These are phyloP conservation scores for Paraplagusia blochii DNA, from an alignment of 2,113 vertebrate genomes.

Conservation along the genomic window DNA sequence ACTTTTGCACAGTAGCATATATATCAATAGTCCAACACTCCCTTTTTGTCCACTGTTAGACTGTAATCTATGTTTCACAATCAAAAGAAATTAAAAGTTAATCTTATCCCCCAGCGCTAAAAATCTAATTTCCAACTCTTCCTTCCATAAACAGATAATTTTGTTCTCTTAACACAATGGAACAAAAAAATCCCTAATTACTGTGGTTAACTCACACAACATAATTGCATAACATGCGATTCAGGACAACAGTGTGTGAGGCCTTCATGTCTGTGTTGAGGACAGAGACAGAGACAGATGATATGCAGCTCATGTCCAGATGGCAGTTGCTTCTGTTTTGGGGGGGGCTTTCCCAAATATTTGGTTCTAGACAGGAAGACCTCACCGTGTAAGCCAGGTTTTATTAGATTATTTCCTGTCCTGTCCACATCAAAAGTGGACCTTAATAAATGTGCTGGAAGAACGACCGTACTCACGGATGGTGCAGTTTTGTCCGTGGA, in stretches of 20 bases:
- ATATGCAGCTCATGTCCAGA: constrained; percentile 11
- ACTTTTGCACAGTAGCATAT: no score
- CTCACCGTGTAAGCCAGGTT: constrained; percentile 14
- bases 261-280: constrained; percentile 14
- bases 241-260: neutral
- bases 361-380: constrained; percentile 35
- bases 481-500: constrained; percentile 88
- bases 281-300: constrained; percentile 15
- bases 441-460: neutral
- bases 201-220: neutral
- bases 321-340: neutral
- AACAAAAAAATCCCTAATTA: neutral
- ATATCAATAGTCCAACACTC: no score
- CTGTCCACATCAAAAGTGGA: constrained; percentile 5
- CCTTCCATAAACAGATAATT: neutral
- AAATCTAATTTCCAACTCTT: neutral
- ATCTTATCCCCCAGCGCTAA: no score
- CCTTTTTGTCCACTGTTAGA: no score
- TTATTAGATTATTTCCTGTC: constrained; percentile 12
- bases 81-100: no score
- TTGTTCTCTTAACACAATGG: neutral
- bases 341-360: constrained; percentile 41
- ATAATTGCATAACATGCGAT: constrained; percentile 18
- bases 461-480: constrained; percentile 78
- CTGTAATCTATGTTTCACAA: no score